Conservation (phyloP, 2,113 vertebrate species). For the Callipepla squamata region DNA sequence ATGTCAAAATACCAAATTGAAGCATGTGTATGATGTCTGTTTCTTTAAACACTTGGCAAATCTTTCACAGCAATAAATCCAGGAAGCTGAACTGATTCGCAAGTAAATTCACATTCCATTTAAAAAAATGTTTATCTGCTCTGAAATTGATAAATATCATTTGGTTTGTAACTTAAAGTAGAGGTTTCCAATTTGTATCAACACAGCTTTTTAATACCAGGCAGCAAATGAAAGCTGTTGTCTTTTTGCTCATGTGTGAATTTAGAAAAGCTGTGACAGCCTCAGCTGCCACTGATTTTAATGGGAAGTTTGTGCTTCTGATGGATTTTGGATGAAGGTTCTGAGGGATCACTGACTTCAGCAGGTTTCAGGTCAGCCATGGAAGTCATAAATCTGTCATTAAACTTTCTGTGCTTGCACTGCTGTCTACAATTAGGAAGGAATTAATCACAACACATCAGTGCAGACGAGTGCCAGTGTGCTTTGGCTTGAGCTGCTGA, state of each 20-base stretch:
- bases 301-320: not conserved
- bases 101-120: not conserved
- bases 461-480: not conserved
- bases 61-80: not conserved
- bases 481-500: not conserved
- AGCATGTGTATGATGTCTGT: not conserved
- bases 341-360: not conserved
- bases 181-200: not conserved
- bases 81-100: not conserved
- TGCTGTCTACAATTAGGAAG: not conserved
- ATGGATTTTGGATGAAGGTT: not conserved
- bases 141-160: not conserved
- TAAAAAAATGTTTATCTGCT: not conserved
- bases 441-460: not conserved
- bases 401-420: not conserved
- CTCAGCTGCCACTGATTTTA: not conserved
- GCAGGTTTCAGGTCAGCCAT: not conserved
- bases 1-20: not conserved
- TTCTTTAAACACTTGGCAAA: not conserved
- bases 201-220: not conserved
- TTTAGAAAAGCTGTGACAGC: not conserved
- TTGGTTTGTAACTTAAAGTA: not conserved
- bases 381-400: not conserved
- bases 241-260: not conserved
- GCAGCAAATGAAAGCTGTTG: not conserved